Evolutionary conservation across 2,888 invertebrate species (phyloP).

Genomic region (Leptogaster cylindrica): DNA sequence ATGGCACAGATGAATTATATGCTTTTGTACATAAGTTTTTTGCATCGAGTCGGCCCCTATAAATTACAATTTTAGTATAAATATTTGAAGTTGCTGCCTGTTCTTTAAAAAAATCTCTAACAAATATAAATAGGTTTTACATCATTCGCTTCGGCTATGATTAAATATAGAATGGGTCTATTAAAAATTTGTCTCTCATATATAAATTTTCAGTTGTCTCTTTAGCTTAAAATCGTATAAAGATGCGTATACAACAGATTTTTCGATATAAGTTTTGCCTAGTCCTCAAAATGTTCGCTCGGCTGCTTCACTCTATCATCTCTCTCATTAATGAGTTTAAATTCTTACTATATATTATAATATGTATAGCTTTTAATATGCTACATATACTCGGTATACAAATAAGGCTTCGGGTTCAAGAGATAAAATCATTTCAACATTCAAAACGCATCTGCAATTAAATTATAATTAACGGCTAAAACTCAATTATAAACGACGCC

Average conservation of each 20-base stretch:
- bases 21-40: constrained; percentile 32
- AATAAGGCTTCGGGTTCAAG: constrained; percentile 60
- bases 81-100: background rate
- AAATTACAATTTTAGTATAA: constrained; percentile 7
- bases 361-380: constrained; percentile 27
- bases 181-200: constrained; percentile 11
- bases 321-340: too few species aligned
- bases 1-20: constrained; percentile 36
- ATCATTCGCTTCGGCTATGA: constrained; percentile 3
- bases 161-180: constrained; percentile 12
- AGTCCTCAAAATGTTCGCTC: background rate
- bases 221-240: constrained; percentile 38
- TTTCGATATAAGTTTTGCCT: constrained; percentile 9
- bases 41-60: background rate
- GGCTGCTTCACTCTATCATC: background rate
- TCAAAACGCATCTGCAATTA: constrained; percentile 35
- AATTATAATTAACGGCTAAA: constrained; percentile 25
- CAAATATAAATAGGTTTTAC: constrained; percentile 20
- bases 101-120: constrained; percentile 2
- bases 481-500: background rate
- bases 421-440: constrained; percentile 43
- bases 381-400: constrained; percentile 57
- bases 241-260: constrained; percentile 40
- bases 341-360: too few species aligned
- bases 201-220: constrained; percentile 21